Evolutionary conservation across 2,888 invertebrate genomes (phyloP).

Genomic region (Blastobasis adustella): DNA sequence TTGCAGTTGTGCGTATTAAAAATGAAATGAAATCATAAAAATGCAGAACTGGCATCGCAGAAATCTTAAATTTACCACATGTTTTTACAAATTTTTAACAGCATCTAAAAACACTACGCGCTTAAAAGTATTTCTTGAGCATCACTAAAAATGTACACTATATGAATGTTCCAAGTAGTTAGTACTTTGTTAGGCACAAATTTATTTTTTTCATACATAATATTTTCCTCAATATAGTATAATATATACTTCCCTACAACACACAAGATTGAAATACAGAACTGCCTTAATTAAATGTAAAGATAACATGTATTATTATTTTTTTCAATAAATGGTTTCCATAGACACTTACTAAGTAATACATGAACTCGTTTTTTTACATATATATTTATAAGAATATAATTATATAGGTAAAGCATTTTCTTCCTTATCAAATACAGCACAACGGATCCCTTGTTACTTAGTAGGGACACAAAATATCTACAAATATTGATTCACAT

Average conservation of each 20-base stretch:
- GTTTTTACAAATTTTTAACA: constrained; percentile 44
- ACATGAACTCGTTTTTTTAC: constrained; percentile 63
- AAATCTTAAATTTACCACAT: constrained; percentile 36
- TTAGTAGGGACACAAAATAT: constrained; percentile 58
- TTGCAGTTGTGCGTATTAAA: too few relatives aligned
- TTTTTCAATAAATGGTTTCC: constrained; percentile 55
- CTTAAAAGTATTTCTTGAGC: constrained; percentile 67
- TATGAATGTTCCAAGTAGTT: constrained; percentile 40
- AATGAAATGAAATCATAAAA: constrained; percentile 19
- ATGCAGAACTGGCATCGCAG: constrained; percentile 47
- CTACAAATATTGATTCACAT: constrained; percentile 52
- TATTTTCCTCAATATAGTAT: too few relatives aligned
- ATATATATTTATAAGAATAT: constrained; percentile 75
- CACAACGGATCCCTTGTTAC: constrained; percentile 62
- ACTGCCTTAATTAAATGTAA: constrained; percentile 41
- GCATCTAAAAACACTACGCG: constrained; percentile 62
- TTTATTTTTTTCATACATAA: constrained; percentile 33
- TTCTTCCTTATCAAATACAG: constrained; percentile 61
- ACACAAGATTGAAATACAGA: constrained; percentile 46
- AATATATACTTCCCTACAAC: constrained; percentile 49
- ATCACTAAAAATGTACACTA: constrained; percentile 59
- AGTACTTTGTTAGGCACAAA: constrained; percentile 65
- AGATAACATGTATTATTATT: constrained; percentile 53
- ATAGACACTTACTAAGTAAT: constrained; percentile 69
- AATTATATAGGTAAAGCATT: constrained; percentile 72